Conservation (phyloP, 2,888 invertebrate species). For the Phorcus lineatus region DNA sequence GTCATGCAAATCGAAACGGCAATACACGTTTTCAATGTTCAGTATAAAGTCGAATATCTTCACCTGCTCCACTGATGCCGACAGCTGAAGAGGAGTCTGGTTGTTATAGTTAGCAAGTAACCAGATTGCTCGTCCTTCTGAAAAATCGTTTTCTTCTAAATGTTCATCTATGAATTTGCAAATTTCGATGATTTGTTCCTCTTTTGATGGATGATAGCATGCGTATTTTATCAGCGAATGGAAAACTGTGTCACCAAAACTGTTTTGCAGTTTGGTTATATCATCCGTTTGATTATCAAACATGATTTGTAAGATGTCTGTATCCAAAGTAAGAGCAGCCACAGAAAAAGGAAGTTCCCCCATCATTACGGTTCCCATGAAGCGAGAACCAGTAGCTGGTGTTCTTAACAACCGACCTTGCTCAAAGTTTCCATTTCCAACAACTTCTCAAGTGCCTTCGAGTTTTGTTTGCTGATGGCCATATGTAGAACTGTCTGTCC, state of each 20-base stretch:
- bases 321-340: slow-evolving; percentile 54
- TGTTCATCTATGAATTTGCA: background rate
- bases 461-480: slow-evolving; percentile 42
- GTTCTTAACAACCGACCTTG: slow-evolving; percentile 17
- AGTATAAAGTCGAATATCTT: slow-evolving; percentile 52
- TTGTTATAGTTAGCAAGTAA: slow-evolving; percentile 50
- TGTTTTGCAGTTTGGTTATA: slow-evolving; percentile 35
- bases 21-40: slow-evolving; percentile 52
- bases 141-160: background rate
- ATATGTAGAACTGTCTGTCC: slow-evolving; percentile 54
- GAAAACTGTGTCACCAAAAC: slow-evolving; percentile 51
- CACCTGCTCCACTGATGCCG: slow-evolving; percentile 49
- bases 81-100: slow-evolving; percentile 54
- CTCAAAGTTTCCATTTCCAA: slow-evolving; percentile 21
- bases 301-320: slow-evolving; percentile 42
- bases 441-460: slow-evolving; percentile 31
- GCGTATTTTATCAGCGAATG: slow-evolving; percentile 51
- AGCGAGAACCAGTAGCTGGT: slow-evolving; percentile 47
- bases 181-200: slow-evolving; percentile 1
- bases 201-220: slow-evolving; percentile 47
- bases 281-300: slow-evolving; percentile 36
- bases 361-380: slow-evolving; percentile 55
- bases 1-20: slow-evolving; percentile 56
- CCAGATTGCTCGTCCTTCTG: slow-evolving; percentile 43
- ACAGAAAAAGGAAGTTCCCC: slow-evolving; percentile 57